Evolutionary conservation across 2,888 invertebrate genomes (phyloP).

Genomic region (Ceraclea dissimilis): DNA sequence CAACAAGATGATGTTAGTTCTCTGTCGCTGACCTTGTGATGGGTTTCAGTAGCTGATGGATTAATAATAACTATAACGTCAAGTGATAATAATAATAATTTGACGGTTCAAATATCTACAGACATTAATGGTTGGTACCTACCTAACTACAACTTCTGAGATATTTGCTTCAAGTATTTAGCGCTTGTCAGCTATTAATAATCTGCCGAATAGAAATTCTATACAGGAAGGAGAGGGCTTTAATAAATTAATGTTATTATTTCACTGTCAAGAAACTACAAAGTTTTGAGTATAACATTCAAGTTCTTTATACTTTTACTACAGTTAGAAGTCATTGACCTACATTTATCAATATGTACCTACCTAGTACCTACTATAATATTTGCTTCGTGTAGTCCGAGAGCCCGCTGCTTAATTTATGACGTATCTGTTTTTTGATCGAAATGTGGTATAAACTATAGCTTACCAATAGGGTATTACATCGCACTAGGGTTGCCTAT

Average conservation of each 20-base stretch:
- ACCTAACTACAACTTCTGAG: too few relatives aligned
- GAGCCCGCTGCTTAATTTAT: too few relatives aligned
- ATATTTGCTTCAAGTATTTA: too few relatives aligned
- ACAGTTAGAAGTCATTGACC: too few relatives aligned
- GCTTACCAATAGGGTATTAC: too few relatives aligned
- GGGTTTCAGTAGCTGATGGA: background rate
- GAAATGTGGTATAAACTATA: too few relatives aligned
- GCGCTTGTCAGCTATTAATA: background rate
- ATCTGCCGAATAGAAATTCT: background rate
- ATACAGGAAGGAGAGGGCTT: background rate
- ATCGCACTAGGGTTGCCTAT: too few relatives aligned
- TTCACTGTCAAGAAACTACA: background rate
- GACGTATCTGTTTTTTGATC: too few relatives aligned
- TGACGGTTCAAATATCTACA: background rate
- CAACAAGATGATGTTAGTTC: background rate
- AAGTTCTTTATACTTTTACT: too few relatives aligned
- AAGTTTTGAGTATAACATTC: background rate
- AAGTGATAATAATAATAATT: background rate
- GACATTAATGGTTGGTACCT: background rate
- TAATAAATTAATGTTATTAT: background rate
- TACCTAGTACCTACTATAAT: too few relatives aligned
- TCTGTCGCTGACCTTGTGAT: constrained; percentile 3
- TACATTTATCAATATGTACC: too few relatives aligned
- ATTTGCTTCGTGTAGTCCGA: too few relatives aligned
- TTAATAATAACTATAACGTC: background rate